Evolutionary conservation across 2,888 invertebrate genomes (phyloP), one percentile per base, ranked within the genome.

Genomic region (Pammene fasciana): DNA sequence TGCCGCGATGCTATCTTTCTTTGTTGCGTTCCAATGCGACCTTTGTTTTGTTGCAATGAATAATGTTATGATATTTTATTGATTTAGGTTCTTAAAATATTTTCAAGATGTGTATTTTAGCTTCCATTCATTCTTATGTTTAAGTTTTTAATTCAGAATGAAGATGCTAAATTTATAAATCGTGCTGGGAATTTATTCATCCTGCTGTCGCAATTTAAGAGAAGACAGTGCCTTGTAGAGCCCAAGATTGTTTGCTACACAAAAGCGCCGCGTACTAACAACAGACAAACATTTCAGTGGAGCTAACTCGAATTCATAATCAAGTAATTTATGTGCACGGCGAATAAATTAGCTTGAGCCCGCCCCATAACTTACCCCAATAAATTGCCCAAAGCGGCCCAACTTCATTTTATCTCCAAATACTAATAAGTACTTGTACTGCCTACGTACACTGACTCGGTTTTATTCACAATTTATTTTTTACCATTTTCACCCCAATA

Each of bases 261-360:
- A 88, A 89, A 88, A 89, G 88, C 87, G 85, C 82, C 85, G 87
- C 86, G 87, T 86, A 86, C 86, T 64, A 88, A 89, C 89, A 90
- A 89, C 89, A 90, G 86, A 89, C 88, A 90, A 89, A 90, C 90
- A 91, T 87, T 87, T 87, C 88, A 87, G 88, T 89, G 87, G 84
- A 91, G 89, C 89, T 88, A 89, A 90, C 87, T 90, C 88, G 90
- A 90, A 92, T 92, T 92, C 92, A 92, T 92, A 92, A 92, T 92
- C 91, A 91, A 92, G 91, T 92, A 92, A 92, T 92, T 92, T 92
- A 92, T 92, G 92, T 92, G 92, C 90, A 92, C 91, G 92, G 90
- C 89, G 92, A 90, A 92, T 92, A 92, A 92, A 92, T 92, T 92
- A 91, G 91, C 88, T 88, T 83, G 84, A 87, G 88, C 86, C 90